A percentile compares a stretch with the other conserved stretches of the same genome.
phyloP scores from a whole-genome alignment of 35 echinoderm and acorn worm genomes.

The Lytechinus variegatus region DNA sequence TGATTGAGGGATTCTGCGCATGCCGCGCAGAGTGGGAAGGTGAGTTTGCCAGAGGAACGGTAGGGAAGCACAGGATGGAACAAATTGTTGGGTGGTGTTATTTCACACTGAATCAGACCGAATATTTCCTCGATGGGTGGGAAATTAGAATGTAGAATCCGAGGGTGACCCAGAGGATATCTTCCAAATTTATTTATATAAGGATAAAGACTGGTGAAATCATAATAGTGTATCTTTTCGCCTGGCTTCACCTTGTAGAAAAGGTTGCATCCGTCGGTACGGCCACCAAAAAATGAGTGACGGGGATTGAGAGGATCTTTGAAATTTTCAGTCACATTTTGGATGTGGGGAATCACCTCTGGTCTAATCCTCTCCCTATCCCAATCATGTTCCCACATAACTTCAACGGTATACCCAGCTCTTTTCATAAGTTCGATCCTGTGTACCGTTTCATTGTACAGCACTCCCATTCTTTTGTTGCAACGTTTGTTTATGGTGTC shows the following conservation, averaged over 20 bases:
- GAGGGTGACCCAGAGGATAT: background rate
- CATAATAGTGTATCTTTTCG: too few relatives aligned
- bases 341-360: background rate
- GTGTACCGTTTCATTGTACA: background rate
- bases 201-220: too few relatives aligned
- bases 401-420: background rate
- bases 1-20: background rate
- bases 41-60: background rate
- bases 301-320: background rate
- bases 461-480: background rate
- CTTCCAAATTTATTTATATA: too few relatives aligned
- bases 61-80: conserved; percentile 1
- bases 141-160: background rate
- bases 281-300: too few relatives aligned
- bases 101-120: conserved; percentile 48
- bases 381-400: background rate
- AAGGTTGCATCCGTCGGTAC: too few relatives aligned
- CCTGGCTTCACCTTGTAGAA: too few relatives aligned
- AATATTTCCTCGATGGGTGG: background rate
- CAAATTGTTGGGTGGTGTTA: background rate
- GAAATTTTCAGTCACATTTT: background rate
- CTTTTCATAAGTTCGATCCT: background rate
- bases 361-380: background rate
- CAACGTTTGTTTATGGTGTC: background rate
- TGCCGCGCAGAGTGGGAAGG: background rate